Evolutionary conservation across 1,140 invertebrate genomes (phyloP), one percentile per base, ranked within the genome.

Genomic region (Batillaria attramentaria): DNA sequence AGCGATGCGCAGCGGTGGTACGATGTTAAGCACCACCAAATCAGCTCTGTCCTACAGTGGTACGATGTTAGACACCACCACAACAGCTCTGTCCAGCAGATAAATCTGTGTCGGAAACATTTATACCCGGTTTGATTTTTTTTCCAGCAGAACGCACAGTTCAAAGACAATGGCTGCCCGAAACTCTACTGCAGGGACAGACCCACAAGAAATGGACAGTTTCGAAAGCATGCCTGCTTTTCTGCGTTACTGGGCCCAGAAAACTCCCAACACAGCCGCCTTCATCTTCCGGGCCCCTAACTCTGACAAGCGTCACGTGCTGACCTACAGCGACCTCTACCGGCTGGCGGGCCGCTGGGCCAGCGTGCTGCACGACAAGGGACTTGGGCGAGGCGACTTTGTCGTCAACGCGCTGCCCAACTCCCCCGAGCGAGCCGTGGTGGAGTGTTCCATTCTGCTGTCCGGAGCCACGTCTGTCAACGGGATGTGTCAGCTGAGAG

Each of bases 351-450:
- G 75, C 6, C 62, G 75, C 28, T 77, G 62, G 62, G 75, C 75
- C 16, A n/a, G 35, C 10, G 35, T 33, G 33, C 62, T 77, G 41
- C 57, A 50, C n/a, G 20, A 28, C 39, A 6, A 4, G 28, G 65
- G 65, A 1, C 24, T 77, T 20, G 66, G 46, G 28, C 75, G 62
- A 13, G 65, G 75, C 69, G 41, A 77, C n/a, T 33, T 35, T 28
- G 60, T 65, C 60, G 42, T 65, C 65, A 62, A 43, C 65, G 37
- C 74, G 1, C 60, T 77, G 39, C 74, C 74, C 28, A 77, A 77
- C 41, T 66, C n/a, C 39, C 74, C 74, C 1, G 74, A 77, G 60
- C 3, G 74, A 66, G 65, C 43, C 31, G 74, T 77, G 16, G 42
- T 8, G 6, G 50, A 60, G 43, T 8, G 6, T 4, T 57, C 46